These are phyloP conservation scores for Parnassius glacialis DNA, from an alignment of 2,888 invertebrate genomes.

Conservation along the genomic window DNA sequence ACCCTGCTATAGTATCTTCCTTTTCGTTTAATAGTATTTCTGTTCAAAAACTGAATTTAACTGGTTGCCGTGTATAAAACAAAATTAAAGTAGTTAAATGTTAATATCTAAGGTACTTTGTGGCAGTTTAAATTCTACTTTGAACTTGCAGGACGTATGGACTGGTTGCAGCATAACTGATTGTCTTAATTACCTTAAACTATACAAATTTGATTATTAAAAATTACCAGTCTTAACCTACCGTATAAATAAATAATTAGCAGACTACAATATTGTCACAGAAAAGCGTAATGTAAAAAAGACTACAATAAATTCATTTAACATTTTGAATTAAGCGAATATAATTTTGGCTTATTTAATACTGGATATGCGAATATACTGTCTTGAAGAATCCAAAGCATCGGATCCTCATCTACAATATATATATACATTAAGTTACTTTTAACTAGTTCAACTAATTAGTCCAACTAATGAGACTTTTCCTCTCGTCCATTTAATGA, in stretches of 20 bases:
- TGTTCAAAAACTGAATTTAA: no score
- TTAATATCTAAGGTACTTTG: no score
- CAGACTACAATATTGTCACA: constrained; percentile 62
- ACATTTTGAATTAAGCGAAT: constrained; percentile 31
- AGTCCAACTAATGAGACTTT: no score
- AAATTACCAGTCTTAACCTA: constrained; percentile 17
- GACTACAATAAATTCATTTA: constrained; percentile 23
- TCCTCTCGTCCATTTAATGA: no score
- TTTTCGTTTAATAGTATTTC: no score
- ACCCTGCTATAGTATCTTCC: no score
- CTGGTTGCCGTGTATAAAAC: no score
- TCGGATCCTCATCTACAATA: neutral
- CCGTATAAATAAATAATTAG: constrained; percentile 36
- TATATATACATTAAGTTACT: no score
- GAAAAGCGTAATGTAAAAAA: constrained; percentile 51
- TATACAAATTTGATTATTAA: constrained; percentile 1
- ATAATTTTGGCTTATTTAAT: constrained; percentile 43
- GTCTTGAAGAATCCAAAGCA: neutral
- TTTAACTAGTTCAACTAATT: no score
- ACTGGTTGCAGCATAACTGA: constrained; percentile 6
- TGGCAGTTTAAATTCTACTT: constrained; percentile 2
- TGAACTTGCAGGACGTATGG: constrained; percentile 16
- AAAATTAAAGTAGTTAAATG: no score
- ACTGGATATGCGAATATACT: constrained; percentile 37
- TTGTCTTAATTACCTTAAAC: constrained; percentile 13